A percentile compares a stretch with the other conserved stretches of the same genome.
phyloP scores from a whole-genome alignment of 2,113 vertebrate genomes.

The Mystacornis crossleyi region DNA sequence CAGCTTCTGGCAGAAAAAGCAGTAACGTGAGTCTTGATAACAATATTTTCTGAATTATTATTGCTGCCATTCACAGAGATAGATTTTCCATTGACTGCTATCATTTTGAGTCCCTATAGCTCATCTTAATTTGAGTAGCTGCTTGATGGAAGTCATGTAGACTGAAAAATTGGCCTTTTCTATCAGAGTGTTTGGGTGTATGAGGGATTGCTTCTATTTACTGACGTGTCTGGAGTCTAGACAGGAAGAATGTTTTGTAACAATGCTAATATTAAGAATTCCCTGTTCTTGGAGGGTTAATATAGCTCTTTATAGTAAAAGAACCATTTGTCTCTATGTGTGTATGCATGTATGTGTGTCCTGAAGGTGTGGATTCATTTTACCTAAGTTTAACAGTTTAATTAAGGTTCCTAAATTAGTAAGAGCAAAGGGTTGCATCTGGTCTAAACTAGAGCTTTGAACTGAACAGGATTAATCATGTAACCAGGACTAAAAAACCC shows the following conservation, averaged over 20 bases:
- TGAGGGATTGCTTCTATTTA: constrained; percentile 33
- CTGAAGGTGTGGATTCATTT: not conserved
- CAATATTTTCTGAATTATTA: constrained; percentile 28
- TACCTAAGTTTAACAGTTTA: not conserved
- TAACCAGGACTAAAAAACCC: not conserved
- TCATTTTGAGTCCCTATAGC: constrained; percentile 3
- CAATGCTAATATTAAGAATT: constrained; percentile 45
- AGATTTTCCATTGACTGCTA: constrained; percentile 45
- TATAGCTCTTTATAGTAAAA: constrained; percentile 1
- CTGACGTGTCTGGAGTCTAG: constrained; percentile 20
- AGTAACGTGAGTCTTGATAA: not conserved
- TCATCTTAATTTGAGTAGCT: constrained; percentile 44
- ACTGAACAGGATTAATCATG: not conserved
- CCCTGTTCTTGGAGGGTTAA: not conserved
- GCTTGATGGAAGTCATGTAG: not conserved
- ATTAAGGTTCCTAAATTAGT: not conserved
- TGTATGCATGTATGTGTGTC: rapidly evolving
- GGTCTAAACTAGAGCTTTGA: not conserved
- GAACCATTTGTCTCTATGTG: not conserved
- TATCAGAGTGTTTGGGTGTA: constrained; percentile 4
- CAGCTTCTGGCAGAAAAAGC: not conserved
- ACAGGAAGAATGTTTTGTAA: constrained; percentile 23
- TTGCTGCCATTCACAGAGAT: constrained; percentile 15
- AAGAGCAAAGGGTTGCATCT: not conserved
- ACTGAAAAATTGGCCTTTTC: constrained; percentile 43